A percentile compares a stretch with the other conserved stretches of the same genome.
Evolutionary conservation across 2,797 vertebrate species (phyloP).

Genomic region (Botia kubotai): DNA sequence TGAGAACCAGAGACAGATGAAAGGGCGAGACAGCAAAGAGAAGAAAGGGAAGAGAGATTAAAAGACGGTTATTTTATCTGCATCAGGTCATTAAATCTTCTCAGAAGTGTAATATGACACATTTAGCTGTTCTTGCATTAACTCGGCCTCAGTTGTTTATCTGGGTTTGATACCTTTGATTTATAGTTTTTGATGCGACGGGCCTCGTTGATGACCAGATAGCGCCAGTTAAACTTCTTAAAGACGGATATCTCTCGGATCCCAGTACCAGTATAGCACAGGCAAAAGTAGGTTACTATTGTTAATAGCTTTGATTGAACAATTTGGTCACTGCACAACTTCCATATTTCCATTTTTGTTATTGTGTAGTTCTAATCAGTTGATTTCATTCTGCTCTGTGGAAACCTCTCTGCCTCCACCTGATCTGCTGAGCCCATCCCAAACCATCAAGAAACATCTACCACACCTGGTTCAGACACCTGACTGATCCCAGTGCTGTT

Average conservation of each 20-base stretch:
- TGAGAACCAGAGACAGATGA: conserved; percentile 62
- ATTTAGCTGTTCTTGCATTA: conserved; percentile 20
- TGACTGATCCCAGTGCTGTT: too few species aligned
- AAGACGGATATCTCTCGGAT: conserved; percentile 89
- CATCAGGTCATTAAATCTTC: conserved; percentile 29
- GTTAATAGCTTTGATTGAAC: too few species aligned
- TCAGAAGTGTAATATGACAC: conserved; percentile 29
- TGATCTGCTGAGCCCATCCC: too few species aligned
- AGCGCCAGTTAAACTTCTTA: conserved; percentile 92
- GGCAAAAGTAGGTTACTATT: too few species aligned
- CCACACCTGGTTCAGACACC: too few species aligned
- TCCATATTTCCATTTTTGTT: too few species aligned
- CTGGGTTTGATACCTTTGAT: conserved; percentile 81
- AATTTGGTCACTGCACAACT: too few species aligned
- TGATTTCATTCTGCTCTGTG: too few species aligned
- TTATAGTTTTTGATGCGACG: conserved; percentile 92
- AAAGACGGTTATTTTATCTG: conserved; percentile 10
- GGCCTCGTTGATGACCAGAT: conserved; percentile 89
- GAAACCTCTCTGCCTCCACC: too few species aligned
- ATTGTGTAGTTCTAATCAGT: too few species aligned
- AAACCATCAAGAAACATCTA: too few species aligned
- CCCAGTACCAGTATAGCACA: conserved; percentile 56
- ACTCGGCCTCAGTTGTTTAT: conserved; percentile 21
- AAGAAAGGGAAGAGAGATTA: neutral
- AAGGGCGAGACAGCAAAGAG: conserved; percentile 16